Conservation (phyloP, 1,140 invertebrate species). For the Drosophila parvula region DNA sequence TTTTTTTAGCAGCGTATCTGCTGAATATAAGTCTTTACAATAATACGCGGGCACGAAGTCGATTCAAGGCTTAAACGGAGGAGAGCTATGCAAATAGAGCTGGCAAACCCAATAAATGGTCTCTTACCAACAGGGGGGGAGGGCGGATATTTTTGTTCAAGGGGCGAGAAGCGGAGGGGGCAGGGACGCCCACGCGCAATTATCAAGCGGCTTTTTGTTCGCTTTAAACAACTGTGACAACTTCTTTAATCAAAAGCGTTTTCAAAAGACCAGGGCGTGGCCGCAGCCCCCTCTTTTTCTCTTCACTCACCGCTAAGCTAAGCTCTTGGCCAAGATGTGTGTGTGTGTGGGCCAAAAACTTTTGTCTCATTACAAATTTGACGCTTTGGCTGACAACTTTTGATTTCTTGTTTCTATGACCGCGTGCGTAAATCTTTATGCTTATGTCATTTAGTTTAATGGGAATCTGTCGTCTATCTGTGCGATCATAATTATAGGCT, state of each 20-base stretch:
- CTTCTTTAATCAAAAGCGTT: conserved; percentile 75
- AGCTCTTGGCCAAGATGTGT: conserved; percentile 9
- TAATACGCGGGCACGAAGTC: conserved; percentile 56
- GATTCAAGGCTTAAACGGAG: conserved; percentile 65
- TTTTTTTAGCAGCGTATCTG: conserved; percentile 21
- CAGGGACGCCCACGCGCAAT: conserved; percentile 68
- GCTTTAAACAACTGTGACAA: conserved; percentile 66
- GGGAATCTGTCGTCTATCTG: conserved; percentile 48
- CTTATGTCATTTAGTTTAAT: conserved; percentile 81
- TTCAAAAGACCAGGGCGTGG: conserved; percentile 63
- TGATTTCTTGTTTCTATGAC: conserved; percentile 60
- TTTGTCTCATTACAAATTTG: conserved; percentile 79
- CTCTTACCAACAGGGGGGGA: neutral
- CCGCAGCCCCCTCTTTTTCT: neutral
- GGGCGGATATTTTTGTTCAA: neutral
- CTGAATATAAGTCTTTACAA: conserved; percentile 70
- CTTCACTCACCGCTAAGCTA: neutral
- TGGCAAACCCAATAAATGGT: conserved; percentile 64
- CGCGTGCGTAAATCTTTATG: conserved; percentile 68
- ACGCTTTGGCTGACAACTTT: conserved; percentile 75
- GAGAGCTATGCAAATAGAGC: conserved; percentile 71
- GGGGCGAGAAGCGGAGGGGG: conserved; percentile 1
- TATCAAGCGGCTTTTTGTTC: conserved; percentile 58
- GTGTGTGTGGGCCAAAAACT: conserved; percentile 38
- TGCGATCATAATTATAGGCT: conserved; percentile 29